phyloP scores from a whole-genome alignment of 2,888 invertebrate genomes.

The Epinotia demarniana region DNA sequence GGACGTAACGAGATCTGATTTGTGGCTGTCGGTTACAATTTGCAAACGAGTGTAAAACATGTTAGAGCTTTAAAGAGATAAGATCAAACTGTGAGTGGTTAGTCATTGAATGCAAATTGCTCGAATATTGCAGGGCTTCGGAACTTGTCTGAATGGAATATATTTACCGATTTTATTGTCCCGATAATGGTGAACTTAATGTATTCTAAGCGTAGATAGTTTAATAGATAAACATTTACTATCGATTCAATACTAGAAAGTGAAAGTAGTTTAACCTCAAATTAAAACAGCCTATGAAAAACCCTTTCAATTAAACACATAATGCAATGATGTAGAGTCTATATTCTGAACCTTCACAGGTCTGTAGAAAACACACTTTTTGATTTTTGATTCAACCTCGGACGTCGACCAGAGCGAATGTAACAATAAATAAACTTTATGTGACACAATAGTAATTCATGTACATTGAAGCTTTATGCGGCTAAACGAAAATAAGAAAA shows the following conservation, averaged over 20 bases:
- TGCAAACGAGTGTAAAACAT: slow-evolving; percentile 77
- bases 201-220: slow-evolving; percentile 27
- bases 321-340: slow-evolving; percentile 1
- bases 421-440: slow-evolving; percentile 32
- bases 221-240: slow-evolving; percentile 28
- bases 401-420: slow-evolving; percentile 6
- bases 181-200: slow-evolving; percentile 59
- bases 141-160: slow-evolving; percentile 65
- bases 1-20: slow-evolving; percentile 66
- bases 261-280: slow-evolving; percentile 20
- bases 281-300: neutral
- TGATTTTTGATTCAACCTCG: slow-evolving; percentile 17
- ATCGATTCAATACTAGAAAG: slow-evolving; percentile 4
- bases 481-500: slow-evolving; percentile 47
- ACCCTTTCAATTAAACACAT: slow-evolving; percentile 7
- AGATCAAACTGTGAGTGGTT: slow-evolving; percentile 67
- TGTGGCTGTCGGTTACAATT: slow-evolving; percentile 76
- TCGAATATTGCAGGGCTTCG: slow-evolving; percentile 58
- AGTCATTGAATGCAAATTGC: slow-evolving; percentile 78
- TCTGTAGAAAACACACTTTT: slow-evolving; percentile 16
- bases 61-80: slow-evolving; percentile 70
- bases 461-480: slow-evolving; percentile 37
- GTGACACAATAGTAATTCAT: slow-evolving; percentile 37
- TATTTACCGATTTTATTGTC: slow-evolving; percentile 73
- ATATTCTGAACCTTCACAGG: neutral